phyloP scores from a whole-genome alignment of 2,888 invertebrate species.

The Laspeyria flexula region DNA sequence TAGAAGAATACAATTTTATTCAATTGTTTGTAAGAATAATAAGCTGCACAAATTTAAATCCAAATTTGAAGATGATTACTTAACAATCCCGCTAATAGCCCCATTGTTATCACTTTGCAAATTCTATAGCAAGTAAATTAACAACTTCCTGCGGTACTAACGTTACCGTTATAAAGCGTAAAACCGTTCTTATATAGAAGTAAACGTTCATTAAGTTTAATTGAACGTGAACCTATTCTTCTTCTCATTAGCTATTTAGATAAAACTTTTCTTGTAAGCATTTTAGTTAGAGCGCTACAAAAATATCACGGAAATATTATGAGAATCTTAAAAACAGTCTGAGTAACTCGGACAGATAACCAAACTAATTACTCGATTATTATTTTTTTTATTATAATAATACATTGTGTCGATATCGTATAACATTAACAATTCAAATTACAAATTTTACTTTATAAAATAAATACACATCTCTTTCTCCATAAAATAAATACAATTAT shows the following conservation, averaged over 20 bases:
- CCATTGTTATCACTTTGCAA: not conserved
- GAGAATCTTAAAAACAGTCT: too few relatives aligned
- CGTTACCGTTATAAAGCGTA: not conserved
- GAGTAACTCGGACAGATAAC: too few relatives aligned
- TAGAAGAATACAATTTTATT: too few relatives aligned
- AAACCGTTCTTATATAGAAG: not conserved
- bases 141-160: not conserved
- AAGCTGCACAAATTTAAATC: not conserved
- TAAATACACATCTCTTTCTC: too few relatives aligned
- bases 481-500: too few relatives aligned
- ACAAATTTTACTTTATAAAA: too few relatives aligned
- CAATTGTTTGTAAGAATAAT: not conserved
- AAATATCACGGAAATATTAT: not conserved
- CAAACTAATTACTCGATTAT: too few relatives aligned
- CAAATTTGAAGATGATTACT: not conserved
- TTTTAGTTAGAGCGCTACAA: not conserved
- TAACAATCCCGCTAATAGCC: not conserved
- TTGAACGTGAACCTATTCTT: not conserved
- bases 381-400: too few relatives aligned
- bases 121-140: not conserved
- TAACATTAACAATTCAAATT: too few relatives aligned
- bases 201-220: not conserved
- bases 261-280: conserved; percentile 2
- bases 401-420: too few relatives aligned
- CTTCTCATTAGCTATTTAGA: conserved; percentile 6